Evolutionary conservation across 2,888 invertebrate species (phyloP), one percentile per base, ranked within the genome.

Genomic region (Sclerodermus sp.): DNA sequence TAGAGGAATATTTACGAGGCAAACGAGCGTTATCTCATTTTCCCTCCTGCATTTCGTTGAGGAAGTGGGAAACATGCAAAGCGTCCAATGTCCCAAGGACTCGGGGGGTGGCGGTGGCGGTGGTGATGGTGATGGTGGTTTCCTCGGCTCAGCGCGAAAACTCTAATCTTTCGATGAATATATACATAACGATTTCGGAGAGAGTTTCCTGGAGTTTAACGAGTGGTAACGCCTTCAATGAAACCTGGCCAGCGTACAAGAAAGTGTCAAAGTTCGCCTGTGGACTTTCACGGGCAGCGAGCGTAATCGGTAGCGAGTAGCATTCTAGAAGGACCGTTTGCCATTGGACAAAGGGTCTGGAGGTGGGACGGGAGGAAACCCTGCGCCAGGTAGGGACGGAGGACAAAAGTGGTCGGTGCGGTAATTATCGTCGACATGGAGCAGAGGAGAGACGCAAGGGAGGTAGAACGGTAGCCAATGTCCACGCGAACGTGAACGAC

Each of bases 361-460:
- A 10, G 52, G 51, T 40, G 17, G 16, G 45, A 55, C 48, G 42
- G 53, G 48, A 62, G 64, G 64, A 64, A 66, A 59, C 62, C 62
- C 49, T 51, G 58, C 8, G 46, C 50, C 47, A 45, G 51, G 59
- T 53, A 56, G 55, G 42, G 44, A 47, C 58, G 66, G n/a, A 5
- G 23, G 68, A 76, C 71, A 74, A 74, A 74, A 75, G 74, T 68
- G 60, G 64, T 66, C 64, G 58, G 60, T 55, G 58, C 67, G 67
- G 67, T 73, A 76, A 76, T 76, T 76, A 75, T 75, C 69, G 67
- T 67, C 60, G 55, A 60, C 58, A 58, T 49, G 53, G 57, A 49
- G 51, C 49, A 62, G 54, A 64, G 52, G 58, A 50, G 49, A 51
- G 54, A 51, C 32, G 50, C 49, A 55, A 57, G 60, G 32, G 58